A percentile compares a stretch with the other conserved stretches of the same genome.
Evolutionary conservation across 2,888 invertebrate species (phyloP).

Genomic region (Latheticus oryzae): DNA sequence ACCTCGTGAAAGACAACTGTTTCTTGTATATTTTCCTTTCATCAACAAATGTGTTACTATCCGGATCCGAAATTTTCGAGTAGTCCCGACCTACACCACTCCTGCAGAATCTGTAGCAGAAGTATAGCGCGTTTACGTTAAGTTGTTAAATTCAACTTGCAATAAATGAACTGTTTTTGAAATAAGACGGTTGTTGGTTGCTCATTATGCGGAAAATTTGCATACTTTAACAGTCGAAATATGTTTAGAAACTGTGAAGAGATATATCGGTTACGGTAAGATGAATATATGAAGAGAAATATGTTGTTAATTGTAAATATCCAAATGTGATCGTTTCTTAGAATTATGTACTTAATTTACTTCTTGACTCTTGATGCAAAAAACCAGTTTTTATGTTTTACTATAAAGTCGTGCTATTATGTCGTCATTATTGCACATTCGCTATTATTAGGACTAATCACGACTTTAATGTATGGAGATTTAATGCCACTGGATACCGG

Average conservation of each 20-base stretch:
- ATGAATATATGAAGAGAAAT: too few species aligned
- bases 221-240: slow-evolving; percentile 3
- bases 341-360: slow-evolving; percentile 18
- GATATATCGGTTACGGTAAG: too few species aligned
- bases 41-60: slow-evolving; percentile 47
- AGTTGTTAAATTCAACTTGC: slow-evolving; percentile 23
- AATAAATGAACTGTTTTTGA: slow-evolving; percentile 5
- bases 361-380: slow-evolving; percentile 13
- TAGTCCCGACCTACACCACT: slow-evolving; percentile 48
- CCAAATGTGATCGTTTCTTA: slow-evolving; percentile 10
- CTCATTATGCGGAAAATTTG: background rate
- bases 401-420: slow-evolving; percentile 27
- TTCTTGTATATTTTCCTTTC: too few species aligned
- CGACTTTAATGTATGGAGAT: too few species aligned
- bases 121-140: slow-evolving; percentile 38
- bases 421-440: slow-evolving; percentile 34
- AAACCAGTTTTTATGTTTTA: slow-evolving; percentile 30
- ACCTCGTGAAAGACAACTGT: slow-evolving; percentile 10
- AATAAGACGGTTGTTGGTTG: slow-evolving; percentile 2
- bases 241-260: slow-evolving; percentile 7
- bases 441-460: slow-evolving; percentile 35
- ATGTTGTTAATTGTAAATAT: too few species aligned
- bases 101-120: slow-evolving; percentile 37
- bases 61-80: slow-evolving; percentile 45
- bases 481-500: too few species aligned